Conservation (phyloP, 2,797 vertebrate genomes). For the Falco naumanni region DNA sequence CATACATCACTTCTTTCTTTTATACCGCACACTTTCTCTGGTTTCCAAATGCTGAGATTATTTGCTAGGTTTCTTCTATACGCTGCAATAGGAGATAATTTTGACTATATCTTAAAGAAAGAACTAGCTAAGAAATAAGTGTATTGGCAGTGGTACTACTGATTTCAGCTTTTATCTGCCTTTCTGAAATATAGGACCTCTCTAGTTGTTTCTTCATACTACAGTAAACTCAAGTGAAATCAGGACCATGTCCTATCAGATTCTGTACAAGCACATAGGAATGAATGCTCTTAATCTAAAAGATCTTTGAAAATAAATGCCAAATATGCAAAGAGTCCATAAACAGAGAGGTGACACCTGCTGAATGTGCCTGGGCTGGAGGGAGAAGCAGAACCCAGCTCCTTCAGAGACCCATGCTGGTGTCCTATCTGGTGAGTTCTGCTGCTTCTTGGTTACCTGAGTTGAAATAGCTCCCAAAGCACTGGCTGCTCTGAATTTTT, state of each 20-base stretch:
- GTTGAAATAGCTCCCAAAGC: background rate
- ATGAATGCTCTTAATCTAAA: background rate
- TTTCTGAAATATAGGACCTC: background rate
- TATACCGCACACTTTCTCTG: background rate
- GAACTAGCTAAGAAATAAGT: background rate
- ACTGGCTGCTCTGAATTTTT: background rate
- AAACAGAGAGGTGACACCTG: background rate
- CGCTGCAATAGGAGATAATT: background rate
- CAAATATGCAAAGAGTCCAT: background rate
- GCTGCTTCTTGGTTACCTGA: background rate
- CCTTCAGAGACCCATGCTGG: background rate
- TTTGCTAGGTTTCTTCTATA: background rate
- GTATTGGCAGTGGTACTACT: background rate
- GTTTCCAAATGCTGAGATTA: background rate
- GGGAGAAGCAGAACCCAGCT: background rate
- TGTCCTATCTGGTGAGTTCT: background rate
- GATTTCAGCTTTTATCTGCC: background rate
- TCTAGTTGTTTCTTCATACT: background rate
- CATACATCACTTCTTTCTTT: background rate
- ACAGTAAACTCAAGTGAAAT: background rate
- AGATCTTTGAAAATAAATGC: background rate
- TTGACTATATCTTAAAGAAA: background rate
- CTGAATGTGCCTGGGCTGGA: background rate
- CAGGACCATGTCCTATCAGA: fast-evolving
- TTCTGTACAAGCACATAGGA: background rate